Percentiles rank a stretch among this genome's conserved stretches.
Evolutionary conservation across 2,888 invertebrate genomes (phyloP).

Genomic region (Euclidia mi): DNA sequence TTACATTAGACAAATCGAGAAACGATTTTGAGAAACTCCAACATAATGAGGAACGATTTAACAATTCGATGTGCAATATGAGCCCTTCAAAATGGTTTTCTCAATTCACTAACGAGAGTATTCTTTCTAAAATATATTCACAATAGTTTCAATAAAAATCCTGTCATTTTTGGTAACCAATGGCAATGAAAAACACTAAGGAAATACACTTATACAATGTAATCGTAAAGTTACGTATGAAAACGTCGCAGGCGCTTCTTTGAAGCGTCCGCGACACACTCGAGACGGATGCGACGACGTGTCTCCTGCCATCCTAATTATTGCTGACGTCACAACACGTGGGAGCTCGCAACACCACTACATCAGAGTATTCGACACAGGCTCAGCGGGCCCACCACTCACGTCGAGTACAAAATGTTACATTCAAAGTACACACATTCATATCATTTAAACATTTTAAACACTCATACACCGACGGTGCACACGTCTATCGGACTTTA

Average conservation of each 20-base stretch:
- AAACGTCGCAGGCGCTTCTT: conserved; percentile 74
- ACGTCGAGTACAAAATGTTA: conserved; percentile 66
- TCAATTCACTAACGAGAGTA: conserved; percentile 83
- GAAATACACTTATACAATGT: conserved; percentile 80
- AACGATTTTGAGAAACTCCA: conserved; percentile 81
- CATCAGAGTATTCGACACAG: conserved; percentile 36
- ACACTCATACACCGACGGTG: conserved; percentile 30
- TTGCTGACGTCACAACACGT: conserved; percentile 83
- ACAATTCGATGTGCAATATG: conserved; percentile 88
- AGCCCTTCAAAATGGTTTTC: conserved; percentile 80
- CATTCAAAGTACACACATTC: conserved; percentile 56
- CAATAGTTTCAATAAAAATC: conserved; percentile 87
- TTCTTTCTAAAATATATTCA: conserved; percentile 86
- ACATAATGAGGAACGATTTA: conserved; percentile 81
- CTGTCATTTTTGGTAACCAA: conserved; percentile 90
- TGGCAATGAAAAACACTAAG: conserved; percentile 87
- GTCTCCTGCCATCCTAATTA: conserved; percentile 71
- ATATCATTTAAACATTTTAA: conserved; percentile 25
- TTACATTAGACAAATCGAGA: conserved; percentile 84
- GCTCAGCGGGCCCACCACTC: conserved; percentile 66
- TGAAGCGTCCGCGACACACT: conserved; percentile 72
- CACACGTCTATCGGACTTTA: conserved; percentile 45
- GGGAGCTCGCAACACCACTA: conserved; percentile 18
- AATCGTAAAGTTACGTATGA: conserved; percentile 85
- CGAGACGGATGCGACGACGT: conserved; percentile 76